Evolutionary conservation across 1,140 invertebrate species (phyloP).

Genomic region (Diabrotica virgifera): DNA sequence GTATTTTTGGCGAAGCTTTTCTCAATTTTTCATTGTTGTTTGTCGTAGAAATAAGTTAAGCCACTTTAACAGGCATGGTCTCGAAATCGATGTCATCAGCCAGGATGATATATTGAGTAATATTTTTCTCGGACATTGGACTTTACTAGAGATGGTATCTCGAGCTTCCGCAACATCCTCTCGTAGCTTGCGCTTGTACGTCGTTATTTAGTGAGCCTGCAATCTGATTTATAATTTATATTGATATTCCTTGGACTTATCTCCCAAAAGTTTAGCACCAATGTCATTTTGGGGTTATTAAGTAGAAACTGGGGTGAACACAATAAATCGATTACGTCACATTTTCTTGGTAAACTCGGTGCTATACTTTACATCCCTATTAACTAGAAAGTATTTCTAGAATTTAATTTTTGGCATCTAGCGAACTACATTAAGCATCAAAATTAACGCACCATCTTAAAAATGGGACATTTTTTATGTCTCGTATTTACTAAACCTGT

Average conservation of each 20-base stretch:
- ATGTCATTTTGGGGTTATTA: neutral
- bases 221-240: slow-evolving; percentile 3
- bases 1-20: neutral
- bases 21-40: slow-evolving; percentile 3
- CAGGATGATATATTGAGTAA: slow-evolving; percentile 2
- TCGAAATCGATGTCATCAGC: slow-evolving; percentile 1
- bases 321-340: neutral
- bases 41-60: neutral
- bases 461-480: too few species aligned
- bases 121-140: neutral
- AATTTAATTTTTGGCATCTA: too few species aligned
- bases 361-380: too few species aligned
- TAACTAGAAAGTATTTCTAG: neutral
- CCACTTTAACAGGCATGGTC: neutral
- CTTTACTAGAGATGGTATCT: neutral
- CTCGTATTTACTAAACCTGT: too few species aligned
- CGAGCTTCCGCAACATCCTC: neutral
- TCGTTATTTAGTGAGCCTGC: neutral
- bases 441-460: too few species aligned
- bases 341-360: neutral
- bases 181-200: neutral
- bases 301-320: neutral
- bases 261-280: neutral
- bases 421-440: too few species aligned
- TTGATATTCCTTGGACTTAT: neutral